Evolutionary conservation across 2,888 invertebrate species (phyloP).

Genomic region (Alcis repandata): DNA sequence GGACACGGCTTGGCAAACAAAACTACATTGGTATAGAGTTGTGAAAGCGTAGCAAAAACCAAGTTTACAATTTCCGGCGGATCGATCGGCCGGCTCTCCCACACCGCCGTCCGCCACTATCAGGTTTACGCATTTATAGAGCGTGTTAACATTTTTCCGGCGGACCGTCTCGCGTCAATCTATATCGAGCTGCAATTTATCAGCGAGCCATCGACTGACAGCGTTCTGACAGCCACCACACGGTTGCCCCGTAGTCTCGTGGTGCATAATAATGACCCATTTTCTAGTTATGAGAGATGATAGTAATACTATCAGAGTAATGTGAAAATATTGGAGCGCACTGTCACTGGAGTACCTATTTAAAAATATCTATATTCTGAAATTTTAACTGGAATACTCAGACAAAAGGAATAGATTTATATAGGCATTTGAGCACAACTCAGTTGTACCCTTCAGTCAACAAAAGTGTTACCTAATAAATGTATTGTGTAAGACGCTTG

Average conservation of each 20-base stretch:
- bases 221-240: constrained; percentile 18
- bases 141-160: constrained; percentile 30
- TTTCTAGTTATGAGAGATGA: not conserved
- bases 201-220: constrained; percentile 44
- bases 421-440: too few relatives aligned
- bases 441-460: too few relatives aligned
- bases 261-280: constrained; percentile 4
- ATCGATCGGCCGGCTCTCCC: constrained; percentile 14
- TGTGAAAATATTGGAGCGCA: not conserved
- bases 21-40: constrained; percentile 15
- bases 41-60: constrained; percentile 30
- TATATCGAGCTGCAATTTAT: constrained; percentile 53
- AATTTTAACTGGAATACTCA: too few relatives aligned
- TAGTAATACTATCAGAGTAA: not conserved
- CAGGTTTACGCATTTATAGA: constrained; percentile 30
- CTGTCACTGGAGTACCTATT: not conserved
- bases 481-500: too few relatives aligned
- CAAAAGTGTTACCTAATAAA: too few relatives aligned
- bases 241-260: not conserved
- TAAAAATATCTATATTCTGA: too few relatives aligned
- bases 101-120: constrained; percentile 6
- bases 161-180: constrained; percentile 41
- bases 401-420: too few relatives aligned
- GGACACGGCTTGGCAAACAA: constrained; percentile 9
- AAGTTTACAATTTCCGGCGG: constrained; percentile 15